These are phyloP conservation scores for Zaprionus ornatus DNA, from an alignment of 1,140 invertebrate species.

Conservation along the genomic window DNA sequence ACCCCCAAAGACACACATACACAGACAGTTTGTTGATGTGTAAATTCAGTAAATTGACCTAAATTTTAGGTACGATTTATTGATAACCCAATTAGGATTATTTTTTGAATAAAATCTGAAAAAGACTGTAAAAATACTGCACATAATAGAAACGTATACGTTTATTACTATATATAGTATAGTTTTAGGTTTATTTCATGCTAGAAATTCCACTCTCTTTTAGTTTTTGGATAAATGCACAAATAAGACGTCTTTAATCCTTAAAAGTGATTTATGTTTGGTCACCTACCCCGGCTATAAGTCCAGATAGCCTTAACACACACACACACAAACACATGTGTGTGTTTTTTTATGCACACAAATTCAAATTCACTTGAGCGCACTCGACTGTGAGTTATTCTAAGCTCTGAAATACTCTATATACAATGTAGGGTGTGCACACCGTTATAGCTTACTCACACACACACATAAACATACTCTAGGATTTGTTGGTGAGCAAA, in stretches of 20 bases:
- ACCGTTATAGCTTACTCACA: neutral
- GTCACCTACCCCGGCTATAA: neutral
- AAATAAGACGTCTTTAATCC: neutral
- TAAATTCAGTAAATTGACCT: constrained; percentile 47
- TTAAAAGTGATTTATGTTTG: constrained; percentile 5
- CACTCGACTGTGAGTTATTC: neutral
- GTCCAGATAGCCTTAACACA: neutral
- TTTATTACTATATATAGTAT: constrained; percentile 23
- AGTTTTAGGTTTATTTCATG: neutral
- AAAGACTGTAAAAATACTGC: neutral
- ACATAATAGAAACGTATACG: constrained; percentile 24
- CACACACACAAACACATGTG: neutral
- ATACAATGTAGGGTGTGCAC: neutral
- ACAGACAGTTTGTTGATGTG: constrained; percentile 7
- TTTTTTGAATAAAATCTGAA: constrained; percentile 11
- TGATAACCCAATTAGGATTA: constrained; percentile 63
- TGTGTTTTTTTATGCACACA: neutral
- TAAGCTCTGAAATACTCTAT: constrained; percentile 5
- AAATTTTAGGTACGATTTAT: constrained; percentile 59
- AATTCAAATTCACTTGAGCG: constrained; percentile 8
- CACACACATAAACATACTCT: neutral
- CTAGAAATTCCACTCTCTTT: neutral
- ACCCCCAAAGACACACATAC: constrained; percentile 12
- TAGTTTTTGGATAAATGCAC: constrained; percentile 15
- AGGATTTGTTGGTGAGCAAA: neutral